Conservation (phyloP, 2,888 invertebrate species). For the Drosophila peninsularis region DNA sequence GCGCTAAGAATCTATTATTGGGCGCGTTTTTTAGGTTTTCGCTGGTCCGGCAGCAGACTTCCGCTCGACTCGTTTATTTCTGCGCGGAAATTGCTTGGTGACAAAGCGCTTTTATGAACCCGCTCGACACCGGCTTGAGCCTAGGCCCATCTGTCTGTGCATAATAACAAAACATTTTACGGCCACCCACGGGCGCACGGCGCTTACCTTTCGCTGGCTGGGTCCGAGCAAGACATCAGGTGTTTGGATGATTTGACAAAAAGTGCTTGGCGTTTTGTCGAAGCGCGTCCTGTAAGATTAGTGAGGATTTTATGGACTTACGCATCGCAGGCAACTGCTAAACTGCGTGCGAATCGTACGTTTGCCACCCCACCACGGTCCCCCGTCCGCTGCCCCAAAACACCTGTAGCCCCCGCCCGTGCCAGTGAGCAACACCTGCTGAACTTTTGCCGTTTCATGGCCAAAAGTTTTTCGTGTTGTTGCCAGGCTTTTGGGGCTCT, state of each 20-base stretch:
- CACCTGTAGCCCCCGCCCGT: neutral
- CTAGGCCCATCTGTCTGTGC: constrained; percentile 55
- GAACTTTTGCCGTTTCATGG: constrained; percentile 75
- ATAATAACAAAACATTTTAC: constrained; percentile 59
- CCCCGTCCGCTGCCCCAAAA: neutral
- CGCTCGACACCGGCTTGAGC: constrained; percentile 45
- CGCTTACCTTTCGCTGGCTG: constrained; percentile 17
- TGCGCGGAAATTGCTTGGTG: constrained; percentile 69
- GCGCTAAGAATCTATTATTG: constrained; percentile 73
- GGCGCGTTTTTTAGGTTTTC: constrained; percentile 11
- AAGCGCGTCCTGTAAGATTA: constrained; percentile 71
- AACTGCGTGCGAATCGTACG: constrained; percentile 67
- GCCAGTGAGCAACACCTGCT: constrained; percentile 52
- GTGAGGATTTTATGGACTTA: constrained; percentile 80
- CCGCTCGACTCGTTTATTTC: constrained; percentile 61
- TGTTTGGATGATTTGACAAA: constrained; percentile 82
- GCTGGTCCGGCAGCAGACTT: neutral
- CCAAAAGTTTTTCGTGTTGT: constrained; percentile 55
- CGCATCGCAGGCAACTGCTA: constrained; percentile 55
- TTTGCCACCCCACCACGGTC: constrained; percentile 2
- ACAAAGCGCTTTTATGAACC: constrained; percentile 75
- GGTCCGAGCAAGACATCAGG: constrained; percentile 77
- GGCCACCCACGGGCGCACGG: constrained; percentile 6
- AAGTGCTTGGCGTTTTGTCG: constrained; percentile 77
- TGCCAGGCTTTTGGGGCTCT: constrained; percentile 38